Evolutionary conservation across 2,888 invertebrate genomes (phyloP), one percentile per base, ranked within the genome.

Genomic region (Clivina fossor): DNA sequence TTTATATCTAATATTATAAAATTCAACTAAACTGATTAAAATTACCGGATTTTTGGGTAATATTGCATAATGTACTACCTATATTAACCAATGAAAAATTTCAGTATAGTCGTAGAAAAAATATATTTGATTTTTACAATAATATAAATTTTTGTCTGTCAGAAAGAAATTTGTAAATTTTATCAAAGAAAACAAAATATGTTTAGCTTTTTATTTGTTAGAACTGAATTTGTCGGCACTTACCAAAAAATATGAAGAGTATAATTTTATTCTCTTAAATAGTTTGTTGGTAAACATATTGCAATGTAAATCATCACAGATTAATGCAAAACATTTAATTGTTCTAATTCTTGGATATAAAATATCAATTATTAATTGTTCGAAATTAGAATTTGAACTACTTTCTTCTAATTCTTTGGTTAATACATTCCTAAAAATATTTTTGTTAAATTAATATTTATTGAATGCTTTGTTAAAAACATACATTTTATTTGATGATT

Each of bases 181-280:
- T n/a, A 44, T 16, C 5, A 26, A 5, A 26, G 26, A 26, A 7
- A 26, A 26, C 8, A 7, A 9, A 7, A 26, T 26, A 26, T 26
- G 5, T 7, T 26, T 26, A 9, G 5, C 8, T 26, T 26, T 5
- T 26, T 7, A 26, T 7, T 7, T 7, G 26, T 5, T 7, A 7
- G 7, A n/a, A n/a, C n/a, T n/a, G n/a, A n/a, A n/a, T n/a, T n/a
- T n/a, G n/a, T n/a, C n/a, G 9, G 7, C 5, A 54, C 59, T 62
- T 68, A 83, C 83, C 76, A 79, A 76, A 58, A 82, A 75, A 65
- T 74, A 75, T 0, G 83, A 77, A 30, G 80, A 66, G 41, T 68
- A 67, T 4, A 61, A 56, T 30, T 66, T 68, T 16, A 76, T 76
- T 63, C 74, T 71, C 57, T 64, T 70, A 61, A 80, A 82, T 63